Conservation (phyloP, 2,113 vertebrate species). For the Ifrita kowaldi region DNA sequence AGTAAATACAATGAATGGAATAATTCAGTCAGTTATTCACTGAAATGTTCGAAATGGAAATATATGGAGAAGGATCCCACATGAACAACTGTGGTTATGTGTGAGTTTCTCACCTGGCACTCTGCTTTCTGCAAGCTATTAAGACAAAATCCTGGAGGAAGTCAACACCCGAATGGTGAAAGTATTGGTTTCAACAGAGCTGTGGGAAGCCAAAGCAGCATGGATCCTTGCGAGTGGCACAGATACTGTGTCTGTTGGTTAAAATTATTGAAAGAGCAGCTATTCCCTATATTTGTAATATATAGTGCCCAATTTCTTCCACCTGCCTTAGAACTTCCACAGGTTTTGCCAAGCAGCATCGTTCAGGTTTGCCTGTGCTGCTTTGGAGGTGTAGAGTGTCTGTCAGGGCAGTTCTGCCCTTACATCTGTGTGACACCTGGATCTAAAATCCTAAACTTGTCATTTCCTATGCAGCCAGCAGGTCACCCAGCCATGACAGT, state of each 20-base stretch:
- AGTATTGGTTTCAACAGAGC: neutral
- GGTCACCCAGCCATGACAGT: neutral
- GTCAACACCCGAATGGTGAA: neutral
- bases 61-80: neutral
- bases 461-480: neutral
- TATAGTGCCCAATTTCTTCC: neutral
- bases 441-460: neutral
- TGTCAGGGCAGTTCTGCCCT: neutral
- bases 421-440: neutral
- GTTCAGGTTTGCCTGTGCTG: neutral
- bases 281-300: neutral
- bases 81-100: neutral
- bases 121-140: neutral
- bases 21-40: neutral
- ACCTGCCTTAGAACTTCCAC: rapidly evolving
- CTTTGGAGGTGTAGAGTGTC: neutral
- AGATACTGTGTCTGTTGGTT: neutral
- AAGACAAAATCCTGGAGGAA: neutral
- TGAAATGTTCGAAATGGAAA: neutral
- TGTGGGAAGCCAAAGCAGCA: neutral
- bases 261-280: neutral
- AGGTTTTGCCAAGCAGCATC: neutral
- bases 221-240: neutral
- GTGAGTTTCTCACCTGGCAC: neutral
- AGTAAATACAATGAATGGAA: neutral